phyloP scores from a whole-genome alignment of 1,140 invertebrate species.

The Ceratitis capitata region DNA sequence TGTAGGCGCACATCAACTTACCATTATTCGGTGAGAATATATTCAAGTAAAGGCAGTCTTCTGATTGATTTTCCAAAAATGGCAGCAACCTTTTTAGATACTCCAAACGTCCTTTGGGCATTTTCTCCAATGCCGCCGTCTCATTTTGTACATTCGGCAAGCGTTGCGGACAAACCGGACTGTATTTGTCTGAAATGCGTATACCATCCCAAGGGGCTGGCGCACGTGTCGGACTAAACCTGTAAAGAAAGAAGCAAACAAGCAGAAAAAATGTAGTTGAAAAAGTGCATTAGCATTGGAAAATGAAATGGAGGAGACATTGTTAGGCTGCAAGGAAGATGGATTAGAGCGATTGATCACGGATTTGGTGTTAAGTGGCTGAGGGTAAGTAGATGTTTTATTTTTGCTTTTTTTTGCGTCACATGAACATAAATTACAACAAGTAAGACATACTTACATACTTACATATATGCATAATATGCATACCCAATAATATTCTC shows the following conservation, averaged over 20 bases:
- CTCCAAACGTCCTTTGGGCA: constrained; percentile 90
- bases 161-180: constrained; percentile 91
- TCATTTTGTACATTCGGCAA: constrained; percentile 86
- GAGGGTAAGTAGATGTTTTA: neutral
- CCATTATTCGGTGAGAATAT: constrained; percentile 93
- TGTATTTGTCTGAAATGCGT: constrained; percentile 79
- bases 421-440: too few species aligned
- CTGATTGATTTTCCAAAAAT: constrained; percentile 88
- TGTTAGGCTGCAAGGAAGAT: neutral
- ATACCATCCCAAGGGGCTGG: constrained; percentile 90
- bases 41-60: constrained; percentile 97
- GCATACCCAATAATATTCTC: neutral
- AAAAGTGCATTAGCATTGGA: neutral
- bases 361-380: neutral
- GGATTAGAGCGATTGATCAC: neutral
- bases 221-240: constrained; percentile 90
- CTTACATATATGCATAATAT: neutral
- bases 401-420: too few species aligned
- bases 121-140: constrained; percentile 80
- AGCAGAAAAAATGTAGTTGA: neutral
- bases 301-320: neutral
- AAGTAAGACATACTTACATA: neutral
- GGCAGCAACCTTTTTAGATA: constrained; percentile 85
- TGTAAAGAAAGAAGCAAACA: constrained; percentile 47
- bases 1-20: too few species aligned